Percentiles rank a stretch among this genome's conserved stretches.
Evolutionary conservation across 2,113 vertebrate genomes (phyloP).

Genomic region (Sphaerodactylus townsendi): DNA sequence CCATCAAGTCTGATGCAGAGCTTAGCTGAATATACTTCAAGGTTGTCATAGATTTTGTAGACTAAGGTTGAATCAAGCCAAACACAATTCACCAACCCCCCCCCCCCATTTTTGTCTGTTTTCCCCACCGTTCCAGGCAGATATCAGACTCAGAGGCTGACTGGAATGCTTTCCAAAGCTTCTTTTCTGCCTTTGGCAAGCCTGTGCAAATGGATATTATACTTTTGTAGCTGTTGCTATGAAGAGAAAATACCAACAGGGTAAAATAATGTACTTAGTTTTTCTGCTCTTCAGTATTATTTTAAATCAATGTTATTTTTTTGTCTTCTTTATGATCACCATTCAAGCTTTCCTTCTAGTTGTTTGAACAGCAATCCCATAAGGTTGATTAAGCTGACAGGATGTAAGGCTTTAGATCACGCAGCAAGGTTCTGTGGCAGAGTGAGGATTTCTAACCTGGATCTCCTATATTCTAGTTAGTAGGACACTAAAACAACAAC

Average conservation of each 20-base stretch:
- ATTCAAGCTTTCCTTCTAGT: not conserved
- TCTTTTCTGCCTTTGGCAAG: not conserved
- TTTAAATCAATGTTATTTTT: not conserved
- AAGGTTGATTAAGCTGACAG: too few relatives aligned
- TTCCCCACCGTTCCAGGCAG: not conserved
- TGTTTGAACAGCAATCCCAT: not conserved
- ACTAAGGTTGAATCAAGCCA: too few relatives aligned
- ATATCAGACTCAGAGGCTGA: not conserved
- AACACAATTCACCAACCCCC: too few relatives aligned
- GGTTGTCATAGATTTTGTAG: too few relatives aligned
- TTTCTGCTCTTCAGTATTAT: not conserved
- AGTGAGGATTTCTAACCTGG: too few relatives aligned
- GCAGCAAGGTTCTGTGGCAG: too few relatives aligned
- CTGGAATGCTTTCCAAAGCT: not conserved
- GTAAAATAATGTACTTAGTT: not conserved
- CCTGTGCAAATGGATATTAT: not conserved
- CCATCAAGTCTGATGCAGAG: not conserved
- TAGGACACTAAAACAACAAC: too few relatives aligned
- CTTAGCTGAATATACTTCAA: not conserved
- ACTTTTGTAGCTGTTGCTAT: not conserved
- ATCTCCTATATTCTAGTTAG: too few relatives aligned
- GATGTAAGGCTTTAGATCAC: too few relatives aligned
- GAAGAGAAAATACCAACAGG: not conserved
- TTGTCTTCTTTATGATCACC: not conserved
- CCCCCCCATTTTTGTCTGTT: too few relatives aligned